A percentile compares a stretch with the other conserved stretches of the same genome.
Evolutionary conservation across 1,140 invertebrate genomes (phyloP).

Genomic region (Antheraea mylitta): DNA sequence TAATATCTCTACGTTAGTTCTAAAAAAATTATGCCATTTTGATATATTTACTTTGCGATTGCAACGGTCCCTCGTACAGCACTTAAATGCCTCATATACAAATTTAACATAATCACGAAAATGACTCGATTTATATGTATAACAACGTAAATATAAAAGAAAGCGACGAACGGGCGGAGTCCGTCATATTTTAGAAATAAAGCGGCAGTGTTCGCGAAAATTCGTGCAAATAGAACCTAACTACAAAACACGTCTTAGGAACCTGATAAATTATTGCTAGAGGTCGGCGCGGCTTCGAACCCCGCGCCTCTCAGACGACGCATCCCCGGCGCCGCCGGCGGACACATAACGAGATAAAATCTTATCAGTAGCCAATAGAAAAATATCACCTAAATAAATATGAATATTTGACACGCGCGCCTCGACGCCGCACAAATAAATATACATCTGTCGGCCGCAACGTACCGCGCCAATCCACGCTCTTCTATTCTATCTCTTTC

Average conservation of each 20-base stretch:
- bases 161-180: constrained; percentile 62
- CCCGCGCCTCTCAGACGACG: constrained; percentile 44
- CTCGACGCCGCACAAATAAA: constrained; percentile 11
- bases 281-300: constrained; percentile 57
- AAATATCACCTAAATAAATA: constrained; percentile 78
- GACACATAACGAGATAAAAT: constrained; percentile 68
- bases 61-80: constrained; percentile 77
- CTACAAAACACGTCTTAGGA: constrained; percentile 78
- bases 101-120: constrained; percentile 65
- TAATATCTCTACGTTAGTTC: constrained; percentile 74
- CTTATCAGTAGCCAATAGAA: constrained; percentile 78
- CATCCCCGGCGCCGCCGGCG: constrained; percentile 47
- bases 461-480: not conserved
- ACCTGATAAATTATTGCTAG: constrained; percentile 79
- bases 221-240: constrained; percentile 76
- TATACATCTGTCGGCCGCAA: constrained; percentile 3
- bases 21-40: constrained; percentile 77
- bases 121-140: constrained; percentile 51
- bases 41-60: constrained; percentile 77
- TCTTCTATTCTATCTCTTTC: too few relatives aligned
- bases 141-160: constrained; percentile 45
- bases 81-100: constrained; percentile 75
- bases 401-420: constrained; percentile 55
- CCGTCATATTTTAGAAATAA: constrained; percentile 63
- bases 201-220: constrained; percentile 76